These are phyloP conservation scores for Propithecus coquereli DNA, from an alignment of 2,113 vertebrate species.

Conservation along the genomic window DNA sequence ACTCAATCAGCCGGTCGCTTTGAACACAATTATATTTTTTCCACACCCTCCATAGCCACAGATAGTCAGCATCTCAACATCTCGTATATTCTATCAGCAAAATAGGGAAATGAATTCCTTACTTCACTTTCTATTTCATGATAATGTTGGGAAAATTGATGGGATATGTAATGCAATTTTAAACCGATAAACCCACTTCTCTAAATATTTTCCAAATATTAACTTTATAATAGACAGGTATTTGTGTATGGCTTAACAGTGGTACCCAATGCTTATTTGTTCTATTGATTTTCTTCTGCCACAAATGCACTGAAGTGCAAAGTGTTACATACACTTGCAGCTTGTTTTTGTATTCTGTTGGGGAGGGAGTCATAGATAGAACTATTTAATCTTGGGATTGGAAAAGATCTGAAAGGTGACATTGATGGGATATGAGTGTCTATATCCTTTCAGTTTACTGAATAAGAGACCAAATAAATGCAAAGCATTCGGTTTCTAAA, in stretches of 20 bases:
- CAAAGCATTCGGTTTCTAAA: neutral
- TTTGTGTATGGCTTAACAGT: neutral
- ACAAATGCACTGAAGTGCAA: neutral
- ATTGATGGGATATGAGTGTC: neutral
- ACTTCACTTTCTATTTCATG: conserved; percentile 22
- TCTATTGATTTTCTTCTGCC: conserved; percentile 25
- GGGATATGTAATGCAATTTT: conserved; percentile 5
- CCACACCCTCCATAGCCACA: neutral
- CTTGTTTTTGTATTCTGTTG: conserved; percentile 16
- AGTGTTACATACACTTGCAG: neutral
- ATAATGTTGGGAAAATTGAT: conserved; percentile 31
- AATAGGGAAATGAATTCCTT: conserved; percentile 21
- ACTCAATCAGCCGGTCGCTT: neutral
- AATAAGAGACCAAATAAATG: neutral
- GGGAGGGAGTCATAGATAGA: neutral
- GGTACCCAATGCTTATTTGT: neutral
- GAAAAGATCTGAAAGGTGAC: conserved; percentile 47
- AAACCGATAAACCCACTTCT: conserved; percentile 10
- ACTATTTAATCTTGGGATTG: conserved; percentile 27
- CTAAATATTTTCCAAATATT: conserved; percentile 6
- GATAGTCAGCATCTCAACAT: neutral
- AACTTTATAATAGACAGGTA: neutral
- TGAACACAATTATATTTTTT: neutral
- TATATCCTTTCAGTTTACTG: neutral
- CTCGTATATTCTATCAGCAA: neutral